A percentile compares a stretch with the other conserved stretches of the same genome.
Conservation (phyloP, 2,797 vertebrate genomes). For the Pantherophis alleghaniensis region DNA sequence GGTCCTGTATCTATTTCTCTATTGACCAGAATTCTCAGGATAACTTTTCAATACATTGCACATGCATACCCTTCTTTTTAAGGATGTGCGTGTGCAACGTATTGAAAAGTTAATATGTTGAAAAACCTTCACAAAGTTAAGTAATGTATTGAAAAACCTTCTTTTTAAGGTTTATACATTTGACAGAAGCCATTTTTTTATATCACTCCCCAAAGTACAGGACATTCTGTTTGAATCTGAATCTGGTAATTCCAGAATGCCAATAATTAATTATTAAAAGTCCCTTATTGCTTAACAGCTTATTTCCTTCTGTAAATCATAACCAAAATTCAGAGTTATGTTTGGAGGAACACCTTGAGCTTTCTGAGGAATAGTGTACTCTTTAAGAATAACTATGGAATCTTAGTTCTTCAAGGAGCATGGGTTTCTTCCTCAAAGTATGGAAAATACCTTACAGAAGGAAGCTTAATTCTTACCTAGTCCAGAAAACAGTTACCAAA, state of each 20-base stretch:
- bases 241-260: neutral
- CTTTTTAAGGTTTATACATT: neutral
- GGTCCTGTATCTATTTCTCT: neutral
- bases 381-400: neutral
- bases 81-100: neutral
- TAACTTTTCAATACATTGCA: neutral
- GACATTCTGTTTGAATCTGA: neutral
- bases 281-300: neutral
- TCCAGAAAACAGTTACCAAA: neutral
- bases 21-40: neutral
- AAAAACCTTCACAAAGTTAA: no score
- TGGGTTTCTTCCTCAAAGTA: neutral
- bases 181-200: neutral
- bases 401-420: neutral
- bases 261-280: neutral
- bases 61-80: neutral
- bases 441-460: neutral
- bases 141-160: no score
- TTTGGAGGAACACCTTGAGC: neutral
- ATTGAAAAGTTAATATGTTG: neutral
- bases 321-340: neutral
- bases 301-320: neutral
- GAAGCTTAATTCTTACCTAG: neutral
- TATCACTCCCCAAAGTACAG: neutral
- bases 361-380: neutral